Base-by-base conservation (phyloP, 2,113 vertebrate genomes). In the Caracal caracal region DNA sequence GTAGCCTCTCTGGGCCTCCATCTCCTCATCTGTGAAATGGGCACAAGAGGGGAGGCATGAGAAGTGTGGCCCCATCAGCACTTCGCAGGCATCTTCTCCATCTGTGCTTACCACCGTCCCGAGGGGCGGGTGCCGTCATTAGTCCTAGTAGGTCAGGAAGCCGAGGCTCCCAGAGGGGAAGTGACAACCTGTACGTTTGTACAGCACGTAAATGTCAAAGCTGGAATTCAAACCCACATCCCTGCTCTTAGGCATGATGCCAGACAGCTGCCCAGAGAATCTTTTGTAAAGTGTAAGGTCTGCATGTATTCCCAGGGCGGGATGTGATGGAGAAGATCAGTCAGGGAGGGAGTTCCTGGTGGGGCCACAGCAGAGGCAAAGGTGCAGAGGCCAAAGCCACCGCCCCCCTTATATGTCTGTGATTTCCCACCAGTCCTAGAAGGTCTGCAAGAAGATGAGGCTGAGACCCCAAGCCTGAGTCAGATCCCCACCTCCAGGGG, bases 121-220 rank as follows among this genome's bases (percentile, higher is more conserved):
- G 0, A 0, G 0, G 93, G 20, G 10, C 6, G 3, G 73, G 28
- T 3, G 2, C 47, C n/a, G 1, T 11, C 22, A 0, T n/a, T 13
- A 13, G 40, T 22, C 30, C 51, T 5, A 0, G 16, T 51, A 26
- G n/a, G 33, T 88, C 37, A 65, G 82, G 83, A 93, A 51, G 61
- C 70, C 7, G 22, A 63, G 85, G 28, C 84, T 71, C 24, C 15
- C 24, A 28, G 24, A 15, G 9, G 28, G 68, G n/a, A 40, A 28
- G 33, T 10, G 30, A 37, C 16, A 2, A 5, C 11, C 2, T 13
- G 51, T 6, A 47, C 35, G 3, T 30, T 37, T 47, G 51, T 33
- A 59, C 43, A 73, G 22, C 47, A 56, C 7, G 28, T 28, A 28
- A 28, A 37, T 30, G 19, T 76, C 70, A 90, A 75, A 79, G 40